Base-by-base conservation (phyloP, 2,888 invertebrate species). In the Hemistola chrysoprasaria region DNA sequence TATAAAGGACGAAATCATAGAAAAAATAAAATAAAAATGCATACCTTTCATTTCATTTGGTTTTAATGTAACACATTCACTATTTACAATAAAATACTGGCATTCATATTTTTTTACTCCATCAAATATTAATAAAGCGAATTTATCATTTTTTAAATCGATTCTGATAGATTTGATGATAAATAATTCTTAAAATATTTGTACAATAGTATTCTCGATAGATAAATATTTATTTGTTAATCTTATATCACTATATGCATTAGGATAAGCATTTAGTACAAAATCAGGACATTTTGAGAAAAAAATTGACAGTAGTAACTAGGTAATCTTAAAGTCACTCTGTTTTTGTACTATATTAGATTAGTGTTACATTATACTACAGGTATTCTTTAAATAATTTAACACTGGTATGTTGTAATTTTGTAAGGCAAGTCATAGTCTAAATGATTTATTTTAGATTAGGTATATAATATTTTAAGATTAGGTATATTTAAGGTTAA, bases 11-110 rank as follows among this genome's bases (percentile, higher is more conserved):
- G n/a, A n/a, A n/a, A n/a, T n/a, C n/a, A n/a, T n/a, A n/a, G 7
- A n/a, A 9, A 24, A 6, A 33, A 16, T 1, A 30, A 39, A 78
- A 73, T 68, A 61, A 76, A 76, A 78, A 62, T 62, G 46, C 64
- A 46, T 25, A 47, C 46, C 37, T 58, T 53, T 58, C 48, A 62
- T 72, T 78, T 77, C 63, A 73, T 78, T 80, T 78, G 65, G 66
- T 59, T 84, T 83, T 84, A 86, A 78, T 84, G 66, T 80, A 85
- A 85, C 82, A 79, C 69, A 82, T 79, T 78, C 63, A 78, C 57
- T 86, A 86, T 87, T 81, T 87, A 87, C 85, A 86, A 71, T 85
- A 79, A 79, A 87, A 87, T 87, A 87, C 87, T 87, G 87, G 86
- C 84, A 80, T 83, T 78, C 70, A 83, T 75, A 72, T 72, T 72